Conservation (phyloP, 2,113 vertebrate species). For the Paraplagusia blochii region DNA sequence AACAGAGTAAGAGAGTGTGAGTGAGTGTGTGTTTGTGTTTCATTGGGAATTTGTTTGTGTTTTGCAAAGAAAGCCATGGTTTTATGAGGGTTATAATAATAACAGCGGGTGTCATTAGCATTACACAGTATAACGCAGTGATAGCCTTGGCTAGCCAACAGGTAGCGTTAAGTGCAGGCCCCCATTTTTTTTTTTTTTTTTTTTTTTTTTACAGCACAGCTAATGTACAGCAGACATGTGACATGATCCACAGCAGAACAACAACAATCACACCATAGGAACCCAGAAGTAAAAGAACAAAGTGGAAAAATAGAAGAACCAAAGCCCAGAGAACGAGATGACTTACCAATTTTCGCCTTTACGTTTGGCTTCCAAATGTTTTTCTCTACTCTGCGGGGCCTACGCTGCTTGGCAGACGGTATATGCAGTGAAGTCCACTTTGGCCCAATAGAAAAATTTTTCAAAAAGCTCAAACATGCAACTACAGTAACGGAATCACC, state of each 20-base stretch:
- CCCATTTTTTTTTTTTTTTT: not conserved
- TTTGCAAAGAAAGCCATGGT: constrained; percentile 3
- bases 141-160: constrained; percentile 32
- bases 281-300: constrained; percentile 17
- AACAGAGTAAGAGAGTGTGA: constrained; percentile 43
- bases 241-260: not conserved
- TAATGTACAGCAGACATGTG: constrained; percentile 21
- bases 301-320: constrained; percentile 1
- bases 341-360: constrained; percentile 66
- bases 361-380: constrained; percentile 54
- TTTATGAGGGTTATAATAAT: constrained; percentile 35
- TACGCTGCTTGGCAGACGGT: constrained; percentile 52
- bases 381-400: constrained; percentile 45
- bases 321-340: constrained; percentile 21
- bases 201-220: constrained; percentile 8
- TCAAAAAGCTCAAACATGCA: constrained; percentile 40
- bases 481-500: constrained; percentile 43
- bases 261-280: not conserved
- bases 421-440: constrained; percentile 50
- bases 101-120: constrained; percentile 45
- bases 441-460: constrained; percentile 41
- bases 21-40: constrained; percentile 9
- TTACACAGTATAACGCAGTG: constrained; percentile 28
- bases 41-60: constrained; percentile 15
- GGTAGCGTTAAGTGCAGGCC: constrained; percentile 37